Evolutionary conservation across 2,113 vertebrate genomes (phyloP), one percentile per base, ranked within the genome.

Genomic region (Girardinichthys multiradiatus): DNA sequence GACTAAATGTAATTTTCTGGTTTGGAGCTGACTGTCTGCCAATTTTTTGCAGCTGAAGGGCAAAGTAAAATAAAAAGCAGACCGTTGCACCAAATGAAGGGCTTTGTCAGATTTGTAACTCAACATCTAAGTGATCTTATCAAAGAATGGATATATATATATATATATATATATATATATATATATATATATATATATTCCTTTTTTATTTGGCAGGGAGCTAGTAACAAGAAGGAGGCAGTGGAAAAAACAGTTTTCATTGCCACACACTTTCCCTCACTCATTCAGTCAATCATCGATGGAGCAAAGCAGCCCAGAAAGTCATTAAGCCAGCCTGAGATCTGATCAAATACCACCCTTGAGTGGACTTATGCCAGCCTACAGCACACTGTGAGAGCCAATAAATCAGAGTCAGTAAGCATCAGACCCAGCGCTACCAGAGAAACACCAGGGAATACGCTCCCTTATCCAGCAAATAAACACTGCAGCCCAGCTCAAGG

Each of bases 391-490:
- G 57, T 31, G 65, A 77, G 77, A 90, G 82, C 89, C 87, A 91
- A 84, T 86, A 86, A 92, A 91, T 91, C 90, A 90, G 74, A 84
- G 77, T 73, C 84, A 86, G 73, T 89, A 72, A 89, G 86, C 75
- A 83, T 89, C 82, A 87, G 85, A 81, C 65, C 72, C 60, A 57
- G 69, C 27, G 35, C 76, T 74, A 87, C 81, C 79, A 79, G 68
- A 86, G 77, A 82, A 88, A 82, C 82, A 87, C 77, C 89, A 90
- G 85, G 82, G 88, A 81, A 90, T 84, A 64, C 76, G 67, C 69
- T 86, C 82, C 28, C 74, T 60, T 31, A 81, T 88, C 87, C 90
- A 89, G 81, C 80, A 91, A 91, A 92, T 87, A 91, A 93, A 93
- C 92, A 91, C 83, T 60, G 72, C 82, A 74, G 77, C 77, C 65